Evolutionary conservation across 1,140 invertebrate genomes (phyloP), one percentile per base, ranked within the genome.

Genomic region (Leptonema lineaticorne): DNA sequence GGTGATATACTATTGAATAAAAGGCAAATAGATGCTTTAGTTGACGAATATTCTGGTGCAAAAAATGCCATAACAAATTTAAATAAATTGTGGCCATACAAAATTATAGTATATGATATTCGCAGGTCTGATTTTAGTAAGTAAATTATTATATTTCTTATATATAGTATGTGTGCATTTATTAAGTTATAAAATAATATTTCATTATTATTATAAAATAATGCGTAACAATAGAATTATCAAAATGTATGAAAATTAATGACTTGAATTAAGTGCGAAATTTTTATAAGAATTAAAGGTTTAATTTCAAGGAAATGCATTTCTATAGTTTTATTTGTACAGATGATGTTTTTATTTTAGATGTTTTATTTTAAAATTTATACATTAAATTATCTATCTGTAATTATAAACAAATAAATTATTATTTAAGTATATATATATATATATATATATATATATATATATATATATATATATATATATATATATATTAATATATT

Each of bases 41-140:
- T 83, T 0, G 75, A 78, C 29, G 75, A 79, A 28, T 76, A 81
- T 14, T 76, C 75, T 0, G 75, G 82, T 1, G 76, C 79, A 11
- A 76, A 85, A 65, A 89, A 90, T 67, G 88, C 86, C 1, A 74
- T 90, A 18, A 74, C 83, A 14, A 84, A 89, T 70, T 81, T 80
- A 18, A 80, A 81, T 1, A 80, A 80, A 18, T 81, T 83, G 33
- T 90, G 89, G 89, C 83, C 84, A 0, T 79, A 84, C 58, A 88
- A 86, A 50, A 79, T 86, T 57, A 83, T 90, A 3, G 84, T 88
- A 26, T 88, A 87, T 71, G 83, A 83, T 41, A 88, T 90, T 18
- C 50, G 5, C 28, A 30, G 14, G 27, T 27, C 59, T 24, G 1
- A 46, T 22, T 62, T 62, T 22, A 62, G 59, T 62, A 46, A 62